Conservation (phyloP, 2,888 invertebrate genomes). For the Leucania comma region DNA sequence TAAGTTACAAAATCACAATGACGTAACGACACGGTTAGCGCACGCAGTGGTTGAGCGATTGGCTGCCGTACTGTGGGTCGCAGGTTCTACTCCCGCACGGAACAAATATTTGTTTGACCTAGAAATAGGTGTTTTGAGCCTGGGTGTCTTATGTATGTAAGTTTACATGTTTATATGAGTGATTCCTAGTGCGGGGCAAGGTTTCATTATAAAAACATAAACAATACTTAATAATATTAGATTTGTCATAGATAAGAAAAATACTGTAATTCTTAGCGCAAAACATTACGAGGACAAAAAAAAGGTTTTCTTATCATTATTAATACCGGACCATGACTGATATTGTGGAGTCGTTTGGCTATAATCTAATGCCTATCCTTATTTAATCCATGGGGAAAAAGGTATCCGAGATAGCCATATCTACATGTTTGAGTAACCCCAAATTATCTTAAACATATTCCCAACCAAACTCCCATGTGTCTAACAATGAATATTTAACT, state of each 20-base stretch:
- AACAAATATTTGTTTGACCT: no score
- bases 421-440: constrained; percentile 27
- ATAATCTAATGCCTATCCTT: not conserved
- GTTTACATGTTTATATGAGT: no score
- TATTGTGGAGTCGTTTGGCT: not conserved
- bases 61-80: no score
- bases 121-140: no score
- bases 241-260: not conserved
- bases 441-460: constrained; percentile 57
- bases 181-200: no score
- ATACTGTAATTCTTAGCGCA: no score
- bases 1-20: not conserved
- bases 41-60: no score
- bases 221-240: no score
- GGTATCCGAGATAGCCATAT: constrained; percentile 32
- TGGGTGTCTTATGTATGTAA: no score
- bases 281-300: not conserved
- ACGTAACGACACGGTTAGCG: not conserved
- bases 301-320: not conserved
- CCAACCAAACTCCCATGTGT: constrained; percentile 36
- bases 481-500: constrained; percentile 64
- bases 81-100: no score
- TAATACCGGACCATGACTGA: not conserved
- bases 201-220: no score
- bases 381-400: constrained; percentile 37